Evolutionary conservation across 2,888 invertebrate genomes (phyloP), one percentile per base, ranked within the genome.

Genomic region (Apamea anceps): DNA sequence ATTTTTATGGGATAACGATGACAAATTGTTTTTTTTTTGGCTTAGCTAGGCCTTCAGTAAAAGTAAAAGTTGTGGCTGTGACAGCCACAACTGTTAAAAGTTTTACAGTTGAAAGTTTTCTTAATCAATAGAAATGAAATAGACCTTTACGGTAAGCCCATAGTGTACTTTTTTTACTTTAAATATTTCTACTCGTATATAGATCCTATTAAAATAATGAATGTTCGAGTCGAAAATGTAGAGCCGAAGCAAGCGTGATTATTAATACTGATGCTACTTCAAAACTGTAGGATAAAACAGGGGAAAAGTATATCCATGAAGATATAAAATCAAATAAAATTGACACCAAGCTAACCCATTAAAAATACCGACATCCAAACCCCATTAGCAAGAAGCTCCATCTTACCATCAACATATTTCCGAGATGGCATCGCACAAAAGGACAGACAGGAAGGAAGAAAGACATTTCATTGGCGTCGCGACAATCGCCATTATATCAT

Each of bases 401-500:
- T 84, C 90, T 87, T 90, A 90, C 89, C 88, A 89, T 84, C 88
- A 89, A 86, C 90, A 90, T 89, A 89, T 89, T 90, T 89, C 88
- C 88, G 88, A 88, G 87, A 88, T 89, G 81, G 90, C 81, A 85
- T 86, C 87, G 88, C 83, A 89, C 89, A 90, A 92, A 91, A 90
- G 89, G 90, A 86, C 89, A 93, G 92, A 92, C 93, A 95, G 95
- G 95, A 95, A 95, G 95, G 95, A 95, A 95, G 92, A 90, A 90
- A 87, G 91, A 92, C 93, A 94, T 94, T 93, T 92, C 93, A 92
- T 93, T 92, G 93, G 93, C 91, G 93, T 90, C 94, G 94, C 93
- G 93, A 91, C 91, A 92, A 90, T 92, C 90, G 89, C 92, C 91
- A 92, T 94, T 94, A 93, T 93, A 93, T 93, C 92, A 94, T 92